Percentiles rank a stretch among this genome's conserved stretches.
Conservation (phyloP, 2,797 vertebrate species). For the Erithacus rubecula region DNA sequence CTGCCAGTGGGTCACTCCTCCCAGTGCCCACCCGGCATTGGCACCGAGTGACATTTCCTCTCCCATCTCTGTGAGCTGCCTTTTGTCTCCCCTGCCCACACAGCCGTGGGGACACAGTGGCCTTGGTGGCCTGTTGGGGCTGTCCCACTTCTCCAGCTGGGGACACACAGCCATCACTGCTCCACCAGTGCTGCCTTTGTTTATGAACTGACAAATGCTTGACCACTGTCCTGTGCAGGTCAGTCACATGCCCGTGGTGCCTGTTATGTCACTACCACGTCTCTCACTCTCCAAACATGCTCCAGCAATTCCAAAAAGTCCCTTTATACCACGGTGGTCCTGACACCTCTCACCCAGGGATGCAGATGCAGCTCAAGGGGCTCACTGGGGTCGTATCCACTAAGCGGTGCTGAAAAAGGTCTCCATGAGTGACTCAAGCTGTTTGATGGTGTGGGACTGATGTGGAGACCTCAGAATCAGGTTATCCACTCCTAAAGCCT, state of each 20-base stretch:
- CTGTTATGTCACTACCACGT: accelerated
- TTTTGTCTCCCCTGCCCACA: accelerated
- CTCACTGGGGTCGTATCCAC: accelerated
- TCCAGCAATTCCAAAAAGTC: background rate
- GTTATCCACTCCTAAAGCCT: background rate
- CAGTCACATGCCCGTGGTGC: accelerated
- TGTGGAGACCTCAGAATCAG: background rate
- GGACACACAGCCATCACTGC: accelerated
- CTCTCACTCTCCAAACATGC: background rate
- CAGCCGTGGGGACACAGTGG: background rate
- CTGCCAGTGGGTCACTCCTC: accelerated
- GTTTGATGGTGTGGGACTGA: background rate
- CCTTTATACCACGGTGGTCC: accelerated
- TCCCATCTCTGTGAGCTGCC: accelerated
- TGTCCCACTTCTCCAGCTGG: background rate
- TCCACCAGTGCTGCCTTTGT: background rate
- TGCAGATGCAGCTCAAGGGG: accelerated
- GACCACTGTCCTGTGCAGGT: accelerated
- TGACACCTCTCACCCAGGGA: accelerated
- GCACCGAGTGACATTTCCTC: background rate
- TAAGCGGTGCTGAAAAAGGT: background rate
- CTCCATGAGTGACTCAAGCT: background rate
- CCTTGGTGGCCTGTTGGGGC: background rate
- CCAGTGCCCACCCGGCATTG: accelerated
- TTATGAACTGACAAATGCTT: slow-evolving; percentile 31